A percentile compares a stretch with the other conserved stretches of the same genome.
phyloP scores from a whole-genome alignment of 1,140 invertebrate species.

The Macrocentrus cingulum region DNA sequence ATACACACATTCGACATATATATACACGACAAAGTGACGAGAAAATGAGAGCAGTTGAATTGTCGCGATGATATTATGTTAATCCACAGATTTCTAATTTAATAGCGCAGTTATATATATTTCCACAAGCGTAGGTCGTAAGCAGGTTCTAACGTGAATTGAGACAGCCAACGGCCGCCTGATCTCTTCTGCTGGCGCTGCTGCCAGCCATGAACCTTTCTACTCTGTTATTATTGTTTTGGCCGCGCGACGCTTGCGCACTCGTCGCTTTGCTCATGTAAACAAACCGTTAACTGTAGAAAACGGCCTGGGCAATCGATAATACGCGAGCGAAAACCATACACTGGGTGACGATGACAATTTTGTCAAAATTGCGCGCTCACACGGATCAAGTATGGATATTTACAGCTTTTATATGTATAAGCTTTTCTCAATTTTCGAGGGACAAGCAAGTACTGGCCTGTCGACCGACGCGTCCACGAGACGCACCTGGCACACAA shows the following conservation, averaged over 20 bases:
- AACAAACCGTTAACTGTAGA: conserved; percentile 58
- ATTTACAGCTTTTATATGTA: no score
- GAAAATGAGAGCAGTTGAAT: no score
- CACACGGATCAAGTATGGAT: no score
- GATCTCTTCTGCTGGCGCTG: conserved; percentile 25
- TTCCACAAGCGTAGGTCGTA: neutral
- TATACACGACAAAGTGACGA: neutral
- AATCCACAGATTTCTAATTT: no score
- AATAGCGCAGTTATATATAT: no score
- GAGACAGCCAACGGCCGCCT: conserved; percentile 1
- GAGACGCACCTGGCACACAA: no score
- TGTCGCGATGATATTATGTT: no score
- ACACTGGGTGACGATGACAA: neutral
- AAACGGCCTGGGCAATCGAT: conserved; percentile 51
- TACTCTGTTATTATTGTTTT: conserved; percentile 59
- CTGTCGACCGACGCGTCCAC: no score
- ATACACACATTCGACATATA: neutral
- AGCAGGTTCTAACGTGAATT: neutral
- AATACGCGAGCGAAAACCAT: conserved; percentile 36
- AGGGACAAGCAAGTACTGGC: no score
- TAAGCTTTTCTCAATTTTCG: no score
- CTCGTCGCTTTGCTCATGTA: conserved; percentile 42
- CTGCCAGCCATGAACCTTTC: conserved; percentile 53
- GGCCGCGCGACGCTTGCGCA: conserved; percentile 51
- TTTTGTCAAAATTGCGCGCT: no score